Evolutionary conservation across 64 coral and sea anemone species (phyloP), one percentile per base, ranked within the genome.

Genomic region (Stichodactyla mertensii): DNA sequence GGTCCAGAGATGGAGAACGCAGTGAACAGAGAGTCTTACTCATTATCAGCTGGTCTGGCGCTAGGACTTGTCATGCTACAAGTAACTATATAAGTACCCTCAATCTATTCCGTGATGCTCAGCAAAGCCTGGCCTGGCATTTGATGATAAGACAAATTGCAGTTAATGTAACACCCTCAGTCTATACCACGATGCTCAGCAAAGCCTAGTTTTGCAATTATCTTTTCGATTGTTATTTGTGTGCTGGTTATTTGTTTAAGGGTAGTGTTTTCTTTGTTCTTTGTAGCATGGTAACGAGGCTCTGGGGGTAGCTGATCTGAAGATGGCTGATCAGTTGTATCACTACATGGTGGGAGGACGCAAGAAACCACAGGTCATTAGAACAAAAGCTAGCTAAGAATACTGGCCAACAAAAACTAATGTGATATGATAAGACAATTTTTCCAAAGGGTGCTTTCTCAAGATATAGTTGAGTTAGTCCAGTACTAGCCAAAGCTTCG

Each of bases 1-100:
- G 97, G 97, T 22, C 97, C 97, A 53, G 97, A 99, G 80, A 99
- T 99, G 97, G 97, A 99, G 60, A 95, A 99, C 66, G 97, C 97
- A 82, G 84, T 90, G 3, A 99, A 99, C 78, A 92, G 97, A 80
- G 97, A 99, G 79, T 99, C 93, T 0, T 99, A 99, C 57, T 99
- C 97, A 0, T 55, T 99, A 26, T 89, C 93, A 14, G 97, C 97
- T 87, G 97, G 97, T 12, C 61, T 99, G 51, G 97, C 97, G 6
- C 57, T 99, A 61, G 97, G 97, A 3, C 79, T 99, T 64, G 93
- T 99, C 81, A 99, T 95, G 97, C 85, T 99, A 52, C 90, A 99
- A 90, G 97, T 99, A 95, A 28, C 36, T 45, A 45, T 45, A 45
- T 74, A 27, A 88, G 19, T 12, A n/a, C 77, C 26, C 77, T 26